phyloP scores from a whole-genome alignment of 2,888 invertebrate species.

The Conistra vaccinii region DNA sequence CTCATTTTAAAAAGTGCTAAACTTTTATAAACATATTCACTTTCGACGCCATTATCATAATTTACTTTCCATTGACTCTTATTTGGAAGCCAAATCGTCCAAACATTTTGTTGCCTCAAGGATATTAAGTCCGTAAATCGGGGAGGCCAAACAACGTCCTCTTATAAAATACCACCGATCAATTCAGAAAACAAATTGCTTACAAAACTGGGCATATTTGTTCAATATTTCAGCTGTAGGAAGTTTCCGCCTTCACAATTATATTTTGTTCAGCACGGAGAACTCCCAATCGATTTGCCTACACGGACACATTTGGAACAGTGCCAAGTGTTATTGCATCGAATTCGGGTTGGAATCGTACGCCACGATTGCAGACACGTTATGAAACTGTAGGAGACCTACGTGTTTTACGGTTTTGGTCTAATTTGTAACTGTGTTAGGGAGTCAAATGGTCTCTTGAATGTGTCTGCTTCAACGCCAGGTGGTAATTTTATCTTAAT shows the following conservation, averaged over 20 bases:
- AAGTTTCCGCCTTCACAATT: conserved; percentile 66
- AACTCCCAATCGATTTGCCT: conserved; percentile 84
- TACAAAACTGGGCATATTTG: conserved; percentile 58
- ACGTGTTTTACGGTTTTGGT: conserved; percentile 49
- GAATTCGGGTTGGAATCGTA: conserved; percentile 70
- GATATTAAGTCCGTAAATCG: conserved; percentile 49
- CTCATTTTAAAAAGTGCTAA: neutral
- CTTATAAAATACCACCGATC: conserved; percentile 54
- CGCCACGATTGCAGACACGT: conserved; percentile 71
- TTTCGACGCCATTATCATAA: neutral
- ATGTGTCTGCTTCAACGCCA: neutral
- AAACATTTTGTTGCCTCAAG: conserved; percentile 7
- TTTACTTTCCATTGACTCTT: neutral
- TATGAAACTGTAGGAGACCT: conserved; percentile 68
- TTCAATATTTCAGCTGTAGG: conserved; percentile 63
- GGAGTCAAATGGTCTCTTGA: conserved; percentile 21
- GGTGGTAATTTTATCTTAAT: conserved; percentile 10
- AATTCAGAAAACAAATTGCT: conserved; percentile 62
- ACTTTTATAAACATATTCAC: conserved; percentile 2
- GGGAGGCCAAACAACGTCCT: conserved; percentile 24
- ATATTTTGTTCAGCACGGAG: conserved; percentile 65
- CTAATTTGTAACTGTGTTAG: conserved; percentile 55
- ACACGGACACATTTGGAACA: conserved; percentile 83
- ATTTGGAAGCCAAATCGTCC: conserved; percentile 1
- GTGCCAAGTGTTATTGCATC: conserved; percentile 87